phyloP scores from a whole-genome alignment of 2,113 vertebrate species.

The Lucifuga dentata region DNA sequence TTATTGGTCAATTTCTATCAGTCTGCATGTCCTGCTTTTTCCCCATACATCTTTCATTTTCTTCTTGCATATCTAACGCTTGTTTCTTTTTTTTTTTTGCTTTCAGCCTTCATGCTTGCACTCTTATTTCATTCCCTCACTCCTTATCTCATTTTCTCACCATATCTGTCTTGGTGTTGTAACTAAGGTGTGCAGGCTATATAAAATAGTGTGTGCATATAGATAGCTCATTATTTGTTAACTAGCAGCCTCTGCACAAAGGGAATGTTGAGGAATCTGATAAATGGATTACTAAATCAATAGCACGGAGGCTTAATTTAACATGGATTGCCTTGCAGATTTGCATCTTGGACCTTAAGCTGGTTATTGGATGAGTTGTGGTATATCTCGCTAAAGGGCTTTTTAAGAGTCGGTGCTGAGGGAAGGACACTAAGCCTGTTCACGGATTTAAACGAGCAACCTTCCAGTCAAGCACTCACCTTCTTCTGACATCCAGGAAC shows the following conservation, averaged over 20 bases:
- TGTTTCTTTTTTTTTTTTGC: background rate
- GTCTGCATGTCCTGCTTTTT: background rate
- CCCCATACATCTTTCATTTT: constrained; percentile 12
- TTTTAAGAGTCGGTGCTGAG: background rate
- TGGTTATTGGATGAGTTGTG: constrained; percentile 27
- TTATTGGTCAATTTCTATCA: background rate
- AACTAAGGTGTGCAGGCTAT: background rate
- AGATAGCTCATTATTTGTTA: constrained; percentile 72
- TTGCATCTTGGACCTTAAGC: constrained; percentile 8
- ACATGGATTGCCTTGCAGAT: constrained; percentile 44
- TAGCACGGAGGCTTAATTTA: constrained; percentile 63
- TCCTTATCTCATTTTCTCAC: constrained; percentile 19
- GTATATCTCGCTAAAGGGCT: constrained; percentile 4
- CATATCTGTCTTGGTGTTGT: constrained; percentile 43
- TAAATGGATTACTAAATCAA: constrained; percentile 65
- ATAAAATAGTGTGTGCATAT: constrained; percentile 57
- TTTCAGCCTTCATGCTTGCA: background rate
- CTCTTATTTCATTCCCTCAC: constrained; percentile 6
- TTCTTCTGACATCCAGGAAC: constrained; percentile 5
- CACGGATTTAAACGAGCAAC: constrained; percentile 5
- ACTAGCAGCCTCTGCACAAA: constrained; percentile 36
- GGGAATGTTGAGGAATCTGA: constrained; percentile 64
- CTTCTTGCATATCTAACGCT: background rate
- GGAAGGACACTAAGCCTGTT: too few relatives aligned
- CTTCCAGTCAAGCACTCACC: background rate